Conservation (phyloP, 2,113 vertebrate genomes). For the Pantherophis guttatus region DNA sequence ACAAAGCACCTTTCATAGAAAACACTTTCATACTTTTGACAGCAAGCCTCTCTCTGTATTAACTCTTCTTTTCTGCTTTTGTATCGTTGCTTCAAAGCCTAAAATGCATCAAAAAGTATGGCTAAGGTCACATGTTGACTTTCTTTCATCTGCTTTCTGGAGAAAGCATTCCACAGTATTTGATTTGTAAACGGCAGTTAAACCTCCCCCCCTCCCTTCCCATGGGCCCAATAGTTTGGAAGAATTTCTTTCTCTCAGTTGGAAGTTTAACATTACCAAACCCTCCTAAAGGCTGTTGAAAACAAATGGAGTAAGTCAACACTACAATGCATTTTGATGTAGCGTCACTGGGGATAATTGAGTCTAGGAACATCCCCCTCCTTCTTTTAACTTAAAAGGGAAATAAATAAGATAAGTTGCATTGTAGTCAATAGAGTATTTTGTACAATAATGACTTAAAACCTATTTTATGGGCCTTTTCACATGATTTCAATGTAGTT, state of each 20-base stretch:
- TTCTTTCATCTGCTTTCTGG: constrained; percentile 32
- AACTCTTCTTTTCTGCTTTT: constrained; percentile 37
- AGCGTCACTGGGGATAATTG: constrained; percentile 6
- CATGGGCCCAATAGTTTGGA: constrained; percentile 39
- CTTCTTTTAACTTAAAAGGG: constrained; percentile 26
- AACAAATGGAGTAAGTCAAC: constrained; percentile 44
- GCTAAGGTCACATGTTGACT: constrained; percentile 7
- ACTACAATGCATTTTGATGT: constrained; percentile 32
- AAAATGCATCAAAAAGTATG: constrained; percentile 36
- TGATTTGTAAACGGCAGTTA: constrained; percentile 29
- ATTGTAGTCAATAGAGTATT: constrained; percentile 24
- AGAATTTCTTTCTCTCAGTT: constrained; percentile 22
- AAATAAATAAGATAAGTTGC: constrained; percentile 34
- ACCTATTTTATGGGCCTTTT: background rate
- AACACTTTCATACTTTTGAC: constrained; percentile 33
- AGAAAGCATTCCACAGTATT: constrained; percentile 18
- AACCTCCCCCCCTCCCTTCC: background rate
- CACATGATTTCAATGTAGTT: constrained; percentile 24
- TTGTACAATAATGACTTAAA: constrained; percentile 36
- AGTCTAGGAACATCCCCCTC: background rate
- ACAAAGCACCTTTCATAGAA: constrained; percentile 19
- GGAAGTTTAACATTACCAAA: constrained; percentile 37
- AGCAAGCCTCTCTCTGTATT: constrained; percentile 20
- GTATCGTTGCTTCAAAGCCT: constrained; percentile 47
- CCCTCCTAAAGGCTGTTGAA: constrained; percentile 37